These are phyloP conservation scores for Limnodromus scolopaceus DNA, from an alignment of 2,797 vertebrate species.

Conservation along the genomic window DNA sequence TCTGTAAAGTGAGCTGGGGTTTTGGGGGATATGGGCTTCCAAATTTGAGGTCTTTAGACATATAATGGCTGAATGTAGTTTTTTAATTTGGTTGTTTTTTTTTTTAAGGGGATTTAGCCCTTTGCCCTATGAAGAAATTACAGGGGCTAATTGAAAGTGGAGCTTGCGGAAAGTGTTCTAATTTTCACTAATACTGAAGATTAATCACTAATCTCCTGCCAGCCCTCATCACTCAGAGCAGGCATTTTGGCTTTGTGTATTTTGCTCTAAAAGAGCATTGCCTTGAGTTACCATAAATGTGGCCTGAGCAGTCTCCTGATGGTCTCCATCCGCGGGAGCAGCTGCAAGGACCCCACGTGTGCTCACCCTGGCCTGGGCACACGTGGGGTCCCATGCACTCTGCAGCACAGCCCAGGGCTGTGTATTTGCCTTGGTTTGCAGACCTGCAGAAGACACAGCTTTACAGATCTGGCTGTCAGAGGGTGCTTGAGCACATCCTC, in stretches of 20 bases:
- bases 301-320: not conserved
- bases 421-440: not conserved
- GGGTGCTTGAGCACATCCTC: not conserved
- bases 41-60: not conserved
- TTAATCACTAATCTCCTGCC: not conserved
- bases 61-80: not conserved
- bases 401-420: not conserved
- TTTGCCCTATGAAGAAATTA: not conserved
- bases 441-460: not conserved
- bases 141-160: not conserved
- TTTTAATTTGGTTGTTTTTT: not conserved
- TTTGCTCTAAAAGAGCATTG: not conserved
- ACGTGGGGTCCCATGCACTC: rapidly evolving
- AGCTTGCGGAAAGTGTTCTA: not conserved
- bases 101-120: not conserved
- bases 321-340: rapidly evolving
- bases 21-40: not conserved
- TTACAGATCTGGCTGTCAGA: not conserved
- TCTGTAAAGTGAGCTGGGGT: not conserved
- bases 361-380: not conserved
- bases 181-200: not conserved
- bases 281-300: not conserved
- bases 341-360: rapidly evolving
- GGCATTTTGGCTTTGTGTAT: not conserved
- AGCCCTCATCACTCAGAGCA: not conserved